Conservation (phyloP, 2,797 vertebrate species). For the Halcyon chelicuti region DNA sequence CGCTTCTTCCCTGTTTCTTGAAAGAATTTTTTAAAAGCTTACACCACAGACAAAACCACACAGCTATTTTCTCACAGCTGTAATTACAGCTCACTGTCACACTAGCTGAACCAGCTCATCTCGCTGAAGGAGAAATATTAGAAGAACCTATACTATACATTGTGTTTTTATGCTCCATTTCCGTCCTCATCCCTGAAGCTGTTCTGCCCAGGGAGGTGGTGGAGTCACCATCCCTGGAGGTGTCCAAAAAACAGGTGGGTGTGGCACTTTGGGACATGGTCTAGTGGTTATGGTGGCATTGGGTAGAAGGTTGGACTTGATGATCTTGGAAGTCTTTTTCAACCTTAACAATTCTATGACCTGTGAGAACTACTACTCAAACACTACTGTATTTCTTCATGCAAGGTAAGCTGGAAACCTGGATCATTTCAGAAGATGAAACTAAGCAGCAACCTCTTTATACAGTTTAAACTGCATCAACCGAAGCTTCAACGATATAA, state of each 20-base stretch:
- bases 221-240: too few species aligned
- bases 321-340: too few species aligned
- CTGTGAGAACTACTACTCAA: background rate
- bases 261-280: too few species aligned
- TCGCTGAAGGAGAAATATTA: background rate
- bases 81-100: conserved; percentile 29
- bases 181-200: background rate
- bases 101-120: background rate
- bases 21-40: conserved; percentile 12
- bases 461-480: background rate
- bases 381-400: background rate
- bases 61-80: conserved; percentile 51
- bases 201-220: background rate
- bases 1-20: background rate
- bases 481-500: fast-evolving
- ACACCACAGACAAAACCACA: conserved; percentile 58
- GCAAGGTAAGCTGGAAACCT: background rate
- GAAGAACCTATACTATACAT: background rate
- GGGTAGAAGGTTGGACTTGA: too few species aligned
- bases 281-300: too few species aligned
- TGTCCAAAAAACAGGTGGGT: too few species aligned
- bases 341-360: background rate
- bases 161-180: background rate
- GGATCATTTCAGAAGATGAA: background rate
- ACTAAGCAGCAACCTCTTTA: background rate